These are phyloP conservation scores for Casuarius casuarius DNA, from an alignment of 2,113 vertebrate genomes.

Conservation along the genomic window DNA sequence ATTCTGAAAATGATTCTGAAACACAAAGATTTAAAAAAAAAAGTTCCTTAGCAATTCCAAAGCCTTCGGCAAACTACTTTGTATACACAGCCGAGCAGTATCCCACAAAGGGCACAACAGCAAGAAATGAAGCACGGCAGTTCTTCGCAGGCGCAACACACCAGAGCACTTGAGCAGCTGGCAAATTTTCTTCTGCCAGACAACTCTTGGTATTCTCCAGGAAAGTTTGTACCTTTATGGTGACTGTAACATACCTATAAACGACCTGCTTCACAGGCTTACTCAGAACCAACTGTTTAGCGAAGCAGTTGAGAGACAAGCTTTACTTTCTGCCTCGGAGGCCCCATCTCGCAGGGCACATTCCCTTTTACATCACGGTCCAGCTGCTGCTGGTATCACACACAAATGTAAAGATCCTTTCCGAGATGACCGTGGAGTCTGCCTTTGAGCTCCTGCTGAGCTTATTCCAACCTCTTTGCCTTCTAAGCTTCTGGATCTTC, in stretches of 20 bases:
- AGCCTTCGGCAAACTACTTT: not conserved
- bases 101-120: not conserved
- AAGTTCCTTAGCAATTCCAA: not conserved
- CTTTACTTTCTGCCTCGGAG: not conserved
- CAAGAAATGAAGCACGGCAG: not conserved
- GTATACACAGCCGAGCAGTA: not conserved
- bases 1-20: not conserved
- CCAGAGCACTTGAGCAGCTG: not conserved
- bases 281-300: constrained; percentile 64
- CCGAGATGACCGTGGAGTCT: not conserved
- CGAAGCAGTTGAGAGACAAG: constrained; percentile 4
- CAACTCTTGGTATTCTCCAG: not conserved
- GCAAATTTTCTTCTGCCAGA: not conserved
- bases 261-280: not conserved
- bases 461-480: not conserved
- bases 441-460: not conserved
- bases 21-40: not conserved
- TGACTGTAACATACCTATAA: not conserved
- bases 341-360: not conserved
- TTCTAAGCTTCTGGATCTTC: not conserved
- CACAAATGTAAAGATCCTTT: not conserved
- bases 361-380: not conserved
- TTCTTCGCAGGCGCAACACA: not conserved
- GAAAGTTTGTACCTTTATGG: not conserved
- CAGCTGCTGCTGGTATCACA: not conserved